phyloP scores from a whole-genome alignment of 2,888 invertebrate species.

The Heliconius ismenius region DNA sequence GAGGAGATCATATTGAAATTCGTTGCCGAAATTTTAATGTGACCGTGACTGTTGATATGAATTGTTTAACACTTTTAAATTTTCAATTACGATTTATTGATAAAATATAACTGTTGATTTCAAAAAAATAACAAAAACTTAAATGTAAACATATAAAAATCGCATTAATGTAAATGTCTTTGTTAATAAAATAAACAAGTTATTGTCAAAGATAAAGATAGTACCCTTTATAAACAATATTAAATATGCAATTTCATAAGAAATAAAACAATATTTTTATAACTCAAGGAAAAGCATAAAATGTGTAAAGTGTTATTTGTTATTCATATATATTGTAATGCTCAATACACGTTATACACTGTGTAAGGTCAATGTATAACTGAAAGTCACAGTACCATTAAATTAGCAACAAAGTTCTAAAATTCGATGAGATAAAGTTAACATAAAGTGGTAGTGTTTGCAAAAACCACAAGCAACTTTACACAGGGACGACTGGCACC shows the following conservation, averaged over 20 bases:
- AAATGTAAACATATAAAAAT: not conserved
- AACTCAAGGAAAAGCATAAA: constrained; percentile 1
- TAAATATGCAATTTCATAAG: constrained; percentile 6
- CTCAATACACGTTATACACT: not conserved
- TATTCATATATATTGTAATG: not conserved
- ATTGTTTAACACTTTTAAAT: not conserved
- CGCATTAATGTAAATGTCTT: not conserved
- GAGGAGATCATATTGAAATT: too few species aligned
- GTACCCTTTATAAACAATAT: not conserved
- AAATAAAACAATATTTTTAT: constrained; percentile 7
- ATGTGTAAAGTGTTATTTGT: not conserved
- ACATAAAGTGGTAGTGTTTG: constrained; percentile 56
- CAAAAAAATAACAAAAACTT: not conserved
- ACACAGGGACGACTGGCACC: constrained; percentile 59
- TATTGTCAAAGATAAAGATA: not conserved
- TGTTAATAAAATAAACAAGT: not conserved
- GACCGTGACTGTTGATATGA: too few species aligned
- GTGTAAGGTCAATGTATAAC: constrained; percentile 22
- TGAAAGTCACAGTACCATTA: constrained; percentile 38
- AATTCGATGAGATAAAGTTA: constrained; percentile 58
- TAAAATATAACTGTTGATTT: not conserved
- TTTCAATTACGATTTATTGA: not conserved
- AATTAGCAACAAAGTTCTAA: constrained; percentile 39
- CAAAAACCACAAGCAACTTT: constrained; percentile 72
- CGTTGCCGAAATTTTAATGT: too few species aligned